A percentile compares a stretch with the other conserved stretches of the same genome.
phyloP scores from a whole-genome alignment of 2,797 vertebrate genomes.

The Chiropotes sagulatus region DNA sequence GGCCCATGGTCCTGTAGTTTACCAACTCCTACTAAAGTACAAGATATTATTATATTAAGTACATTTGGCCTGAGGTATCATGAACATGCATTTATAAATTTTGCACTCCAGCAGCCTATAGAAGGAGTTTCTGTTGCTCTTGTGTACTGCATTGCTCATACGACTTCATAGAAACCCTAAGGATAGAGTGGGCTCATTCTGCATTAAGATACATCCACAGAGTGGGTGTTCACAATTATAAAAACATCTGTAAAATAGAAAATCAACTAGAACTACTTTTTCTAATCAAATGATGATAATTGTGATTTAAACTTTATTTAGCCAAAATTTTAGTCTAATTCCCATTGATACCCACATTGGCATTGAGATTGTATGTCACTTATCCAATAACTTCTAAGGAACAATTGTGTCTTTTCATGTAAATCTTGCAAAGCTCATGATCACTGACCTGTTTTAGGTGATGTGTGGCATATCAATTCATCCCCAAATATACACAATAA shows the following conservation, averaged over 20 bases:
- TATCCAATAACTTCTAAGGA: constrained; percentile 56
- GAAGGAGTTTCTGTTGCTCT: background rate
- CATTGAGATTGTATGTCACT: constrained; percentile 38
- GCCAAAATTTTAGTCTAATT: constrained; percentile 52
- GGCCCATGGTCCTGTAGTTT: background rate
- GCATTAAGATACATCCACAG: background rate
- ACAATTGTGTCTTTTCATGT: constrained; percentile 30
- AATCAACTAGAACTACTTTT: constrained; percentile 7
- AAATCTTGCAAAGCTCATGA: constrained; percentile 53
- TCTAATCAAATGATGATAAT: constrained; percentile 50
- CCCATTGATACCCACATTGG: constrained; percentile 29
- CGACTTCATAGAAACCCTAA: background rate
- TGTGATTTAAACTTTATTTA: constrained; percentile 52
- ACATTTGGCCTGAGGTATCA: background rate
- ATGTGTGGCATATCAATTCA: background rate
- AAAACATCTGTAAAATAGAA: background rate
- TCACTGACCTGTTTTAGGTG: constrained; percentile 51
- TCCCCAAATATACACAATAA: background rate
- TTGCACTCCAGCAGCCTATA: background rate
- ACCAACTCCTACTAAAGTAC: background rate
- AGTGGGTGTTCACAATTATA: background rate
- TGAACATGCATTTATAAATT: background rate
- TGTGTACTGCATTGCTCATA: background rate
- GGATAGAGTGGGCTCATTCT: background rate
- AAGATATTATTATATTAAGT: background rate